Evolutionary conservation across 1,140 invertebrate species (phyloP).

Genomic region (Leucophenga varia): DNA sequence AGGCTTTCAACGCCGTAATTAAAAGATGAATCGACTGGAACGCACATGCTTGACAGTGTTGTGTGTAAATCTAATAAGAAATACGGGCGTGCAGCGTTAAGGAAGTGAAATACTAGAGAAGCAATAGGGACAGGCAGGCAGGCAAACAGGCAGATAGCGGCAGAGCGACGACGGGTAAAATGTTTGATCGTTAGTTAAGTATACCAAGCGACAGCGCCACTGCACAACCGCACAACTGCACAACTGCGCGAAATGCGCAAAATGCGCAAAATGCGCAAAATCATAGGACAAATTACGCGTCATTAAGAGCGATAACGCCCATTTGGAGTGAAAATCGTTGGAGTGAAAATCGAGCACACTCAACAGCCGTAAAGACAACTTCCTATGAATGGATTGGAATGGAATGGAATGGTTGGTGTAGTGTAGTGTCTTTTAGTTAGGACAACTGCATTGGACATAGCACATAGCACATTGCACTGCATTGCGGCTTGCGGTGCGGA

Average conservation of each 20-base stretch:
- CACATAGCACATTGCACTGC: background rate
- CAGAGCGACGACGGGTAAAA: too few species aligned
- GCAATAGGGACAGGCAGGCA: too few species aligned
- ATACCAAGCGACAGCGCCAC: conserved; percentile 7
- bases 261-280: conserved; percentile 4
- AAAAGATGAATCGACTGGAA: conserved; percentile 54
- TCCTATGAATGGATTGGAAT: too few species aligned
- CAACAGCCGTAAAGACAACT: background rate
- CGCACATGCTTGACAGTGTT: background rate
- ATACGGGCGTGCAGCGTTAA: too few species aligned
- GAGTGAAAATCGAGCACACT: background rate
- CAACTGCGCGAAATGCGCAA: background rate
- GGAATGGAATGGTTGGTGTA: too few species aligned
- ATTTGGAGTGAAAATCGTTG: background rate
- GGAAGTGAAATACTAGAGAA: too few species aligned
- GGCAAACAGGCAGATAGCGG: too few species aligned
- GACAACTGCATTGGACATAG: background rate
- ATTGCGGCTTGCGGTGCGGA: conserved; percentile 31
- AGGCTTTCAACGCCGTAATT: conserved; percentile 54
- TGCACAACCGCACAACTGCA: background rate
- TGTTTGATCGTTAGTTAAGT: background rate
- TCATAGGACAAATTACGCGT: conserved; percentile 45
- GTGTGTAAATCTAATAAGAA: conserved; percentile 35
- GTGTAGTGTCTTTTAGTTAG: too few species aligned
- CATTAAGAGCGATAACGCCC: conserved; percentile 54